These are phyloP conservation scores for Ectemnius continuus DNA, from an alignment of 2,888 invertebrate species.

Conservation along the genomic window DNA sequence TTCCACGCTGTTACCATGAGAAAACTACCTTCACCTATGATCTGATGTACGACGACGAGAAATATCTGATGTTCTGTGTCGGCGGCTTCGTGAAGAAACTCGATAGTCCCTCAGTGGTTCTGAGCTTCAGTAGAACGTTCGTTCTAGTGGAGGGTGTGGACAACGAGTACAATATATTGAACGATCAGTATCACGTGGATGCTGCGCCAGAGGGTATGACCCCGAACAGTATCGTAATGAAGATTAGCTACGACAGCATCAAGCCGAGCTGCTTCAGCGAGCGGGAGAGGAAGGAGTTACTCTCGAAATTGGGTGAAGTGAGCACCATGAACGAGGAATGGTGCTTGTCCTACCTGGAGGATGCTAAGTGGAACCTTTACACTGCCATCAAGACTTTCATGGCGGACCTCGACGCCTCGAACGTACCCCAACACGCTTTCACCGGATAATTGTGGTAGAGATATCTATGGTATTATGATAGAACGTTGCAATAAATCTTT, in stretches of 20 bases:
- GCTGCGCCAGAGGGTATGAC: slow-evolving; percentile 16
- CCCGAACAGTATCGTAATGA: slow-evolving; percentile 10
- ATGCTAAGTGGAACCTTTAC: slow-evolving; percentile 69
- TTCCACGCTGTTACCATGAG: slow-evolving; percentile 81
- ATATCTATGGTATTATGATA: too few species aligned
- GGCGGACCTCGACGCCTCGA: slow-evolving; percentile 67
- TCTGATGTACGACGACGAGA: slow-evolving; percentile 61
- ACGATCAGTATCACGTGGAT: slow-evolving; percentile 72
- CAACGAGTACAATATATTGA: slow-evolving; percentile 72
- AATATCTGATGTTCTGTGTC: slow-evolving; percentile 77
- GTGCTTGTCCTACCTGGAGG: slow-evolving; percentile 63
- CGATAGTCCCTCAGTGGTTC: slow-evolving; percentile 65
- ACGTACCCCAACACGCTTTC: slow-evolving; percentile 70
- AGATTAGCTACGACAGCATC: slow-evolving; percentile 40
- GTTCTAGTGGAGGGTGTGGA: slow-evolving; percentile 66
- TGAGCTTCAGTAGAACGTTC: slow-evolving; percentile 79
- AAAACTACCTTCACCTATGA: slow-evolving; percentile 77
- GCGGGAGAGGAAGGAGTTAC: slow-evolving; percentile 68
- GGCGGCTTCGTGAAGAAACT: slow-evolving; percentile 80
- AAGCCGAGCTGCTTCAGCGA: slow-evolving; percentile 64
- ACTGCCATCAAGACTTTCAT: slow-evolving; percentile 68
- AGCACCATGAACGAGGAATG: slow-evolving; percentile 68
- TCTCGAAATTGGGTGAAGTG: slow-evolving; percentile 63
- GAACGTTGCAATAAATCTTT: too few species aligned
- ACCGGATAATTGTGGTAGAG: slow-evolving; percentile 10